Conservation (phyloP, 2,113 vertebrate genomes). For the Rousettus leschenaultii region DNA sequence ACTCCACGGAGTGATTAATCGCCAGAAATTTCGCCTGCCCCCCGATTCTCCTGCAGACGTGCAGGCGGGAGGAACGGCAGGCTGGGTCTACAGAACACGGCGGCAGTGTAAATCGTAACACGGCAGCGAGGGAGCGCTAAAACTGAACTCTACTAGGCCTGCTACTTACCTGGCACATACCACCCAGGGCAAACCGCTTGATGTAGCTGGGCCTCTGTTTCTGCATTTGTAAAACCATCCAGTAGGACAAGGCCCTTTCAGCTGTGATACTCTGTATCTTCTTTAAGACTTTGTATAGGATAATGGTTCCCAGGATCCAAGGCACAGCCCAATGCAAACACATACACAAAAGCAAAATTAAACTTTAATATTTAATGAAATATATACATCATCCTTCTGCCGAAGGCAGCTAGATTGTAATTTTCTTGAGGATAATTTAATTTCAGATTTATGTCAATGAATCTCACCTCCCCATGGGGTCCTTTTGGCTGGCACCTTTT, state of each 20-base stretch:
- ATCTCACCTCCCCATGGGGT: conserved; percentile 80
- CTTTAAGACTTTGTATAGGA: not conserved
- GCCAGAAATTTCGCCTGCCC: not conserved
- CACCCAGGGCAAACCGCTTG: not conserved
- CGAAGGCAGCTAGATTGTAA: conserved; percentile 87
- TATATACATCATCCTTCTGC: conserved; percentile 86
- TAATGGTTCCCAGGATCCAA: not conserved
- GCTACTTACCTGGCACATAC: not conserved
- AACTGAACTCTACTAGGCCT: not conserved
- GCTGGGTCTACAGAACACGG: not conserved
- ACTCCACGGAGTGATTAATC: conserved; percentile 35
- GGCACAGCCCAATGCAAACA: conserved; percentile 65
- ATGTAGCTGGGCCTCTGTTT: not conserved
- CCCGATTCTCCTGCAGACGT: not conserved
- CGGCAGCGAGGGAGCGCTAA: fast-evolving
- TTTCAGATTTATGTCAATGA: conserved; percentile 87
- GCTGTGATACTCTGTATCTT: not conserved
- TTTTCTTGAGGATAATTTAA: conserved; percentile 87
- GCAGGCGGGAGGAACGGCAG: not conserved
- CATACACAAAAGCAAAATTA: conserved; percentile 80
- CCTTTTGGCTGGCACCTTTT: conserved; percentile 78
- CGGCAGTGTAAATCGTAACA: not conserved
- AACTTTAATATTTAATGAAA: conserved; percentile 94
- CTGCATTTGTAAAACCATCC: not conserved
- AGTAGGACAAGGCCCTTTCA: not conserved